phyloP scores from a whole-genome alignment of 1,140 invertebrate species.

The Diorhabda sublineata region DNA sequence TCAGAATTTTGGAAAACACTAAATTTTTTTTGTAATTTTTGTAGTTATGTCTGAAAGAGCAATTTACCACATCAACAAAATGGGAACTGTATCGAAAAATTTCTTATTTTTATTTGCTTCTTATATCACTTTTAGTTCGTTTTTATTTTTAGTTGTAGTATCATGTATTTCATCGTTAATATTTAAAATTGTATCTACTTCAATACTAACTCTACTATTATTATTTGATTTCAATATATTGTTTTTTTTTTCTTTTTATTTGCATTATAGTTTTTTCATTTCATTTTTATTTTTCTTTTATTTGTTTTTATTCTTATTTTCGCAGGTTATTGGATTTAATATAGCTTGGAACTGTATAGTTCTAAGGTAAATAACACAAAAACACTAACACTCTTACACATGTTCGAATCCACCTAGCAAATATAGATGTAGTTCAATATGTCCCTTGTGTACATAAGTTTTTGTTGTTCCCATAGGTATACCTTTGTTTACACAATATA shows the following conservation, averaged over 20 bases:
- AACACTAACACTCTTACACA: slow-evolving; percentile 28
- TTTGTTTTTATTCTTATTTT: slow-evolving; percentile 31
- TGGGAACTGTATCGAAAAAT: slow-evolving; percentile 3
- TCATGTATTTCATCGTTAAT: background rate
- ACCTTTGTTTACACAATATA: slow-evolving; percentile 1
- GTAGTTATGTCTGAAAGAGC: too few relatives aligned
- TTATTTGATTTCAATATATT: background rate
- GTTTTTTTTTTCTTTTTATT: slow-evolving; percentile 17
- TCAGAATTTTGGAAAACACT: too few relatives aligned
- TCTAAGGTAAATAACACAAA: slow-evolving; percentile 29
- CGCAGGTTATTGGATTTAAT: slow-evolving; percentile 31
- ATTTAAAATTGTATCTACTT: background rate
- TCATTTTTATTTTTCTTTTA: slow-evolving; percentile 13
- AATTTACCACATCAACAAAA: background rate
- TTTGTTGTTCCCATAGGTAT: slow-evolving; percentile 6
- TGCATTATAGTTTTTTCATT: slow-evolving; percentile 21
- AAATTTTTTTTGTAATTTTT: too few relatives aligned
- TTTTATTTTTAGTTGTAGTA: slow-evolving; percentile 16
- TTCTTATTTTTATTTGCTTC: slow-evolving; percentile 18
- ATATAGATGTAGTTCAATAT: slow-evolving; percentile 35
- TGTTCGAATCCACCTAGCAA: slow-evolving; percentile 25
- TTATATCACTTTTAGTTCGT: slow-evolving; percentile 18
- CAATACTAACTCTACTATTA: background rate
- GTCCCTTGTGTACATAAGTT: slow-evolving; percentile 32
- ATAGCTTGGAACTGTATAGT: slow-evolving; percentile 23